phyloP scores from a whole-genome alignment of 2,797 vertebrate species.

The Acridotheres tristis region DNA sequence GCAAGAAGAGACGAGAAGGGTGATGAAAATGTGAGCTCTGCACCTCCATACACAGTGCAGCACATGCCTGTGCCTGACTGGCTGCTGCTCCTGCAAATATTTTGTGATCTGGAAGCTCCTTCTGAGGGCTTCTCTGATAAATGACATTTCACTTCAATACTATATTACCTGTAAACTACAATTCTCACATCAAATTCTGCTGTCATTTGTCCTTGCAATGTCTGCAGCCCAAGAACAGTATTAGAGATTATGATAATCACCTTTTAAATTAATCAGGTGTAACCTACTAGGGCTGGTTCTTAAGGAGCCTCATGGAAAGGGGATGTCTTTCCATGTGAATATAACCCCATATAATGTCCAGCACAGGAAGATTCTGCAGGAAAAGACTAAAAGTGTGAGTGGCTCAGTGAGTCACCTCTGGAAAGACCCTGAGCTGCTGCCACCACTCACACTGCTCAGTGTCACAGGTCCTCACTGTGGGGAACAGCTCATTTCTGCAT shows the following conservation, averaged over 20 bases:
- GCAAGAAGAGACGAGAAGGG: background rate
- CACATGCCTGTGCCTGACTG: background rate
- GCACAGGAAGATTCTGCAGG: background rate
- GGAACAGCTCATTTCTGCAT: background rate
- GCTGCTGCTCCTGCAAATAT: background rate
- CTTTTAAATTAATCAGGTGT: slow-evolving; percentile 14
- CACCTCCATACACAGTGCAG: background rate
- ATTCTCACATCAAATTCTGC: background rate
- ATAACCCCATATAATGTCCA: background rate
- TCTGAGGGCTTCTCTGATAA: background rate
- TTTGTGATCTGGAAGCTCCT: background rate
- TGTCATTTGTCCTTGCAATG: background rate
- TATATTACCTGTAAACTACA: background rate
- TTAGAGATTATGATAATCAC: slow-evolving; percentile 21
- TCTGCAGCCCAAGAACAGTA: background rate
- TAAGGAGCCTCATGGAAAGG: background rate
- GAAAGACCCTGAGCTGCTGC: background rate
- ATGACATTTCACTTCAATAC: background rate
- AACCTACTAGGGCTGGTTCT: background rate
- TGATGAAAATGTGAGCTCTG: background rate
- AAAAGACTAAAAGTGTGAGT: background rate
- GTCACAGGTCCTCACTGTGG: background rate
- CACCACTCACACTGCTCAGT: background rate
- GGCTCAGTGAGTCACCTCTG: background rate
- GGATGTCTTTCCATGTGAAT: background rate